Evolutionary conservation across 2,888 invertebrate genomes (phyloP), one percentile per base, ranked within the genome.

Genomic region (Epinotia demarniana): DNA sequence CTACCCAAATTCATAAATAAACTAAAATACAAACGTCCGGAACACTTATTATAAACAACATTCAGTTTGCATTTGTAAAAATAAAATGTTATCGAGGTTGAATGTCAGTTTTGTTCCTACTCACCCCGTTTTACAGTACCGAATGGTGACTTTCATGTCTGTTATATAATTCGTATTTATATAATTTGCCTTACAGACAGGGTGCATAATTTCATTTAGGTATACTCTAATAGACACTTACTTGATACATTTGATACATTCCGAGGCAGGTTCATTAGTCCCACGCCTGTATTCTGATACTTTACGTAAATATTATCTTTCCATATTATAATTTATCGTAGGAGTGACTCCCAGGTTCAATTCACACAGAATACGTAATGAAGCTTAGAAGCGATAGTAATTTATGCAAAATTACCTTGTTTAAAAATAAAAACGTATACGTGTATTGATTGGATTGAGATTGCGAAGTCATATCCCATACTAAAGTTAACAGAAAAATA

Each of bases 251-350:
- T 68, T 58, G 68, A 68, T 58, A 68, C 58, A 58, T 58, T 68
- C 23, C 16, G 55, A 57, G 55, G 55, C 16, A 39, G n/a, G 58
- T 43, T 68, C 43, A 58, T 68, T 68, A 57, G 58, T 23, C 68
- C 39, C 5, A 13, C 55, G 67, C 16, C 8, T 19, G 67, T 58
- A 68, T 58, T 68, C 68, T 55, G 68, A 68, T 68, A 68, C 43
- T 58, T 68, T 58, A 68, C 68, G 1, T 43, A 68, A 68, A 68
- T 68, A 68, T 68, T 68, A 68, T 43, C 57, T 68, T 68, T 68
- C 58, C 68, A 68, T 58, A 58, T 68, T 58, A 58, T 68, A 68
- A 68, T 55, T 58, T 67, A 33, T 67, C 53, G 33, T n/a, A 18
- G 53, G 49, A 64, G 64, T 64, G 13, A 61, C 60, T 61, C 33